Evolutionary conservation across 2,888 invertebrate species (phyloP), one percentile per base, ranked within the genome.

Genomic region (Andrena bicolor): DNA sequence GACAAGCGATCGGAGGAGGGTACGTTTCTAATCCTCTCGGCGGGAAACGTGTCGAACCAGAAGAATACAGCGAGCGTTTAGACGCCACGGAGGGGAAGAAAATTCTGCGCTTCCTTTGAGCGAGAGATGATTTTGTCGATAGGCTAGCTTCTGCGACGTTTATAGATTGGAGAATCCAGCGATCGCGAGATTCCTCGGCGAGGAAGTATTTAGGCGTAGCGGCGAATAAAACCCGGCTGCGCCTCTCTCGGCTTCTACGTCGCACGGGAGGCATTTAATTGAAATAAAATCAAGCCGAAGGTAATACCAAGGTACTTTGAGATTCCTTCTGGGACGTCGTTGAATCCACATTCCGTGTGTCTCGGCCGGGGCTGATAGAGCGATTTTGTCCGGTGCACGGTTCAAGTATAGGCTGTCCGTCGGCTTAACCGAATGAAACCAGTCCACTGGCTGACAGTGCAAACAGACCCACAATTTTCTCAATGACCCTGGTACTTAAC

Each of bases 391-490:
- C 86, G 86, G 83, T 85, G 71, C 86, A 51, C 76, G 74, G 85
- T 88, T 89, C 92, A 92, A 93, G 92, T 93, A 93, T 91, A 93
- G 92, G 90, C 92, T 93, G 93, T 93, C 92, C 85, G 90, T 87
- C 82, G 89, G 86, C 86, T 89, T 89, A 90, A 93, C 90, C 91
- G 92, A 93, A 92, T 91, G 91, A 92, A 93, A 93, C 91, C 92
- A 92, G 91, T 93, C 90, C 89, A 88, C 89, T 86, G 84, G 90
- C 93, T 93, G 93, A 93, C 93, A 93, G 93, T 92, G 91, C 92
- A 93, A 93, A 93, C 93, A 93, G 92, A 92, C 93, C 93, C 90
- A 89, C 93, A 93, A 93, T 93, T 93, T 93, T 92, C 93, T 93
- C 92, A 92, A 93, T 93, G 93, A 92, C 90, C 92, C 92, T 90